phyloP scores from a whole-genome alignment of 2,888 invertebrate species.

The Diploptera punctata region DNA sequence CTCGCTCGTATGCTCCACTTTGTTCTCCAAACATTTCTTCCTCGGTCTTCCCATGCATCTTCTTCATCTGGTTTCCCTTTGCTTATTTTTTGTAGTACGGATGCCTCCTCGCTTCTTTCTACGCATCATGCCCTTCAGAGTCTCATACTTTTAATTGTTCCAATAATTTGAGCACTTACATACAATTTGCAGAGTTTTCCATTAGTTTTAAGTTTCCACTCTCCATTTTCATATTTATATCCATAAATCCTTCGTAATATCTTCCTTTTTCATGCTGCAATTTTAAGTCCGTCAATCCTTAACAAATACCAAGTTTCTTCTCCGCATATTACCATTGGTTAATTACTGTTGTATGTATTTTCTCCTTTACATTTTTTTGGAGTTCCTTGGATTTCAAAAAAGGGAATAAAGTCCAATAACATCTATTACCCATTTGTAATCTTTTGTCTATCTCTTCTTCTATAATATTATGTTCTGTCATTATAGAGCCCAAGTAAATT shows the following conservation, averaged over 20 bases:
- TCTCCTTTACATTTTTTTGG: neutral
- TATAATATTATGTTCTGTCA: slow-evolving; percentile 2
- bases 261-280: neutral
- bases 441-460: slow-evolving; percentile 9
- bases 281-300: neutral
- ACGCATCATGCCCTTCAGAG: no score
- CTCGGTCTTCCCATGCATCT: no score
- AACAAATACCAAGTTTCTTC: neutral
- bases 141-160: no score
- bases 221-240: neutral
- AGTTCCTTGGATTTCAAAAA: neutral
- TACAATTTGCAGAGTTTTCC: no score
- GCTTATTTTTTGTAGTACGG: no score
- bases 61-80: no score
- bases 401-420: neutral
- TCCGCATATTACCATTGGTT: neutral
- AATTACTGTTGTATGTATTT: neutral
- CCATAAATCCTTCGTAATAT: neutral
- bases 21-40: no score
- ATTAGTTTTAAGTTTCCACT: neutral
- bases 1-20: no score
- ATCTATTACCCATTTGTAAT: slow-evolving; percentile 3
- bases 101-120: no score
- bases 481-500: slow-evolving; percentile 4
- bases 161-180: no score